Base-by-base conservation (phyloP, 2,113 vertebrate species). In the Psophia crepitans region DNA sequence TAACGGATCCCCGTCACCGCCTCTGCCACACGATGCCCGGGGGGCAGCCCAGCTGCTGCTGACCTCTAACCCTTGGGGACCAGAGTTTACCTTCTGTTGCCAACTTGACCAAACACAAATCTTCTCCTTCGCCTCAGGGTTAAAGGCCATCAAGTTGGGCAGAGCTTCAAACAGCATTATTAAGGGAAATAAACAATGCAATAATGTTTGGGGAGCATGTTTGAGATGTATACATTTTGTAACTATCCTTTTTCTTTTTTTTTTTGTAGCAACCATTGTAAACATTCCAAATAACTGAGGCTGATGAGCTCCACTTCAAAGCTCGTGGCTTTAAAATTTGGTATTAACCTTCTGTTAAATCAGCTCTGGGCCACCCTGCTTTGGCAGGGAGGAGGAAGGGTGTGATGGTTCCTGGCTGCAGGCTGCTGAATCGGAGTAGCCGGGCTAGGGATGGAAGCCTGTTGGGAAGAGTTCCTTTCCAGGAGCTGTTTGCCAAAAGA, bases 121-220 rank as follows among this genome's bases (percentile, higher is more conserved):
- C 70, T 70, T 56, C 65, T 92, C 78, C 58, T 94, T 95, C 9
- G 33, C 94, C 93, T 84, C 63, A 24, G 93, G 84, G 93, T 95
- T 94, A 96, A 63, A 93, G 96, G 94, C 58, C 94, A 94, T 33
- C 73, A 54, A 68, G 96, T 80, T 96, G 97, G 96, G 95, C 87
- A 84, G 94, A 96, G 93, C 94, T 91, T 96, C 94, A 94, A 91
- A 94, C 95, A 95, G 68, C 94, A 70, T 96, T 90, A 87, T 97
- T 95, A 96, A 98, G 97, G 97, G 98, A 97, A 97, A 96, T 41
- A 93, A 96, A 90, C 95, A 97, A 84, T 96, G 95, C 94, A 89
- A 97, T 96, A 96, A 91, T 76, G 90, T 97, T 95, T 96, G 94
- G 95, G 94, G 89, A 95, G 97, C 97, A 95, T 86, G 95, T 96